A percentile compares a stretch with the other conserved stretches of the same genome.
phyloP scores from a whole-genome alignment of 2,797 vertebrate genomes.

The Cyprinella venusta region DNA sequence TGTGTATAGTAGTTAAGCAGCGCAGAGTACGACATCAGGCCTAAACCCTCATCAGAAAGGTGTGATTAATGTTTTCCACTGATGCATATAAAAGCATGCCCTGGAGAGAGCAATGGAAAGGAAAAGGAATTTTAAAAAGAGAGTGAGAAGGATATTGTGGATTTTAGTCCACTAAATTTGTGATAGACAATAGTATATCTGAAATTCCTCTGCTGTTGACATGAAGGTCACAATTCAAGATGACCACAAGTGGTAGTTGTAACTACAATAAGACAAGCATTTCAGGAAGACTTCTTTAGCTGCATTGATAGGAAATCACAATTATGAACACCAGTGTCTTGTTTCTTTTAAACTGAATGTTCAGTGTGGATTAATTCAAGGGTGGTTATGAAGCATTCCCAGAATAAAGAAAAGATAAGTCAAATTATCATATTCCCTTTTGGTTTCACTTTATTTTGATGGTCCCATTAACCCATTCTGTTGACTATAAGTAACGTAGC shows the following conservation, averaged over 20 bases:
- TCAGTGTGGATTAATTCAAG: background rate
- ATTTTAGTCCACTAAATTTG: constrained; percentile 55
- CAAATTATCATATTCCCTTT: background rate
- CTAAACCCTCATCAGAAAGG: constrained; percentile 67
- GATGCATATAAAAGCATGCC: constrained; percentile 62
- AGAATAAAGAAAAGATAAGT: no score
- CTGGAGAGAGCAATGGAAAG: constrained; percentile 40
- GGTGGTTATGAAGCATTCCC: background rate
- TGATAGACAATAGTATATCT: constrained; percentile 64
- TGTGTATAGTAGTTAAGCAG: constrained; percentile 11
- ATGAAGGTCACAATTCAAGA: constrained; percentile 59
- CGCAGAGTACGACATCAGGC: constrained; percentile 55
- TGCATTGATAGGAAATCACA: background rate
- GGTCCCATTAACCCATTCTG: no score
- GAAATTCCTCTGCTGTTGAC: constrained; percentile 63
- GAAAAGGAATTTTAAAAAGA: background rate
- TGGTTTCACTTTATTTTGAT: no score
- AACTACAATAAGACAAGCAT: constrained; percentile 62
- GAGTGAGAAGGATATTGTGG: constrained; percentile 47
- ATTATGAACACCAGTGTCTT: background rate
- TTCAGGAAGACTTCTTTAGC: constrained; percentile 44
- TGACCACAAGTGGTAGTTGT: constrained; percentile 70
- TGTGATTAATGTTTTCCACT: constrained; percentile 73
- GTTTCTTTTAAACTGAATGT: background rate
- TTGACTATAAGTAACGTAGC: no score